phyloP scores from a whole-genome alignment of 1,140 invertebrate species.

The Brachionus calyciflorus region DNA sequence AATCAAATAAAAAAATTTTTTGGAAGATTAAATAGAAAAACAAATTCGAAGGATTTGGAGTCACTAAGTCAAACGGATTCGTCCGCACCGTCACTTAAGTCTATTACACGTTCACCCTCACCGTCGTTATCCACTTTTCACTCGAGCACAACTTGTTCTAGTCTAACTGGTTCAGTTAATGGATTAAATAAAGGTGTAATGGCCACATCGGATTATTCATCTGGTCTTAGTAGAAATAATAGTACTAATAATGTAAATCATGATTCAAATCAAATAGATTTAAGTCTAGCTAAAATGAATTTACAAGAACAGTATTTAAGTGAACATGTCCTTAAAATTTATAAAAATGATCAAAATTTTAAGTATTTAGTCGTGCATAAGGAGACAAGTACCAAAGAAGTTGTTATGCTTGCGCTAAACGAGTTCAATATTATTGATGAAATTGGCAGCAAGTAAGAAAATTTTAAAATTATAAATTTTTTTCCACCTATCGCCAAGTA shows the following conservation, averaged over 20 bases:
- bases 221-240: conserved; percentile 50
- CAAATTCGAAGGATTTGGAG: conserved; percentile 37
- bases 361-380: conserved; percentile 95
- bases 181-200: neutral
- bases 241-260: conserved; percentile 78
- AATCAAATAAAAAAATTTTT: conserved; percentile 37
- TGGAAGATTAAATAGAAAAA: conserved; percentile 15
- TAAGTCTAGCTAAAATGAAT: conserved; percentile 47
- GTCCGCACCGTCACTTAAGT: conserved; percentile 59
- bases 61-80: conserved; percentile 48
- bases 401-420: conserved; percentile 91
- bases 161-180: conserved; percentile 61
- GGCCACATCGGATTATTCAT: neutral
- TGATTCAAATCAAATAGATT: conserved; percentile 35
- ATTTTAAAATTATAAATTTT: neutral
- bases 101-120: conserved; percentile 52
- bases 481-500: neutral
- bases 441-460: conserved; percentile 62
- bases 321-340: conserved; percentile 90
- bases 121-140: conserved; percentile 50
- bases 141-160: conserved; percentile 50
- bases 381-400: conserved; percentile 94
- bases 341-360: conserved; percentile 88
- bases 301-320: conserved; percentile 73
- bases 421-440: conserved; percentile 93